These are phyloP conservation scores for Machimus rusticus DNA, from an alignment of 2,888 invertebrate genomes.

Conservation along the genomic window DNA sequence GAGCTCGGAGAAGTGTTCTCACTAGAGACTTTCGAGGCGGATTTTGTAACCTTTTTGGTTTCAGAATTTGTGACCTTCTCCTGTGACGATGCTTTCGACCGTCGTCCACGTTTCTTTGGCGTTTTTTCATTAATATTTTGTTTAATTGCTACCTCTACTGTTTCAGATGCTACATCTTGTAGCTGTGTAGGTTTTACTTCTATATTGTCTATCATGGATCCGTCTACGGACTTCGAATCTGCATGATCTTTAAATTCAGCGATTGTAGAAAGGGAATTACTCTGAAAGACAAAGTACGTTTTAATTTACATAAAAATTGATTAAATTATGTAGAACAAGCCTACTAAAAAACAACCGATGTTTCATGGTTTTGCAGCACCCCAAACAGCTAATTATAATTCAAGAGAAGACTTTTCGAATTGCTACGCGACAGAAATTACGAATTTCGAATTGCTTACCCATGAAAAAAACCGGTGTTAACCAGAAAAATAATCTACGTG, in stretches of 20 bases:
- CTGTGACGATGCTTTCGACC: conserved; percentile 54
- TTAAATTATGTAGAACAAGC: not conserved
- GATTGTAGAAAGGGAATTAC: not conserved
- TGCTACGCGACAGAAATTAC: not conserved
- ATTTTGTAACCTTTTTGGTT: conserved; percentile 58
- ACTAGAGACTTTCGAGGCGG: conserved; percentile 68
- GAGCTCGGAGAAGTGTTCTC: not conserved
- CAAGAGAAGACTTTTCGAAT: not conserved
- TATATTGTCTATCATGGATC: not conserved
- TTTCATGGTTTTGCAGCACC: not conserved
- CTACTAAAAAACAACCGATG: not conserved
- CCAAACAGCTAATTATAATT: not conserved
- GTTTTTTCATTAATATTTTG: conserved; percentile 51
- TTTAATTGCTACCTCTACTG: not conserved
- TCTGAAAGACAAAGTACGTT: not conserved
- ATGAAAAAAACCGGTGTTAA: not conserved
- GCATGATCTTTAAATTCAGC: not conserved
- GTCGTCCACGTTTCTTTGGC: conserved; percentile 61
- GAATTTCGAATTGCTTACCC: not conserved
- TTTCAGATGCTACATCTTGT: not conserved
- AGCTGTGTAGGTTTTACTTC: not conserved
- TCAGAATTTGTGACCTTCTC: conserved; percentile 32
- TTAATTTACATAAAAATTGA: not conserved
- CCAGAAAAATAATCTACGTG: not conserved
- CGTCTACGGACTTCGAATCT: not conserved